These are phyloP conservation scores for Ursus arctos DNA, from an alignment of 2,113 vertebrate species.

Conservation along the genomic window DNA sequence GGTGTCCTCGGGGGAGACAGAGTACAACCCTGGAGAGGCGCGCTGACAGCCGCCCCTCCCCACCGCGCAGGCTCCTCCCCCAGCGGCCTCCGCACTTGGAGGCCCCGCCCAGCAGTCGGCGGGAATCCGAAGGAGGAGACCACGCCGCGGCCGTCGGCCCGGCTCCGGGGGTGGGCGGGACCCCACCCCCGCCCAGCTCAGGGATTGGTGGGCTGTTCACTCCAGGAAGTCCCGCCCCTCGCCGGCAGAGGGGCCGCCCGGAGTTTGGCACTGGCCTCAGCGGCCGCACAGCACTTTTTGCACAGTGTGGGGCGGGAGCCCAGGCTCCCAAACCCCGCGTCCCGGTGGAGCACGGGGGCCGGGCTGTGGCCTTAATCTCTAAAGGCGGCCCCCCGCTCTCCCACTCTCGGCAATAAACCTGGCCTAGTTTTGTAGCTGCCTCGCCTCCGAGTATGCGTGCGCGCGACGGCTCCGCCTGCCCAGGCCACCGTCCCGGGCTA, in stretches of 20 bases:
- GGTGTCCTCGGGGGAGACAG: conserved; percentile 96
- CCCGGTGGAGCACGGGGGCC: conserved; percentile 20
- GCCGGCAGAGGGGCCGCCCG: conserved; percentile 49
- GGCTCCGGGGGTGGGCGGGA: not conserved
- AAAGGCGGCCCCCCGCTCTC: not conserved
- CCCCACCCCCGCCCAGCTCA: conserved; percentile 58
- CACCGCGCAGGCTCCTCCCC: not conserved
- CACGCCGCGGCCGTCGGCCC: not conserved
- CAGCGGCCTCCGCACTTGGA: not conserved
- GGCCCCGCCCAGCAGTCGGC: not conserved
- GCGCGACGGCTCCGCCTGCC: not conserved
- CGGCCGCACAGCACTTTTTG: conserved; percentile 65
- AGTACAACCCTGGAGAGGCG: conserved; percentile 92
- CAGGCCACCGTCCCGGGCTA: not conserved
- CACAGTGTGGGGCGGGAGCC: conserved; percentile 51
- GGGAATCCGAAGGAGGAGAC: too few species aligned
- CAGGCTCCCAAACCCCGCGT: not conserved
- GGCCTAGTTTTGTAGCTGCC: conserved; percentile 76
- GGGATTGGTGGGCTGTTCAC: conserved; percentile 55
- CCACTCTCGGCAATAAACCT: conserved; percentile 75
- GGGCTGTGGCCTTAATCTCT: conserved; percentile 71
- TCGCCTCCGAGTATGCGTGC: not conserved
- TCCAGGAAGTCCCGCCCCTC: conserved; percentile 67
- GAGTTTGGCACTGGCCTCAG: not conserved
- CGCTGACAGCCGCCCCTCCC: not conserved